Percentiles rank a stretch among this genome's conserved stretches.
phyloP scores from a whole-genome alignment of 2,888 invertebrate species.

The Hypomecis atomaria region DNA sequence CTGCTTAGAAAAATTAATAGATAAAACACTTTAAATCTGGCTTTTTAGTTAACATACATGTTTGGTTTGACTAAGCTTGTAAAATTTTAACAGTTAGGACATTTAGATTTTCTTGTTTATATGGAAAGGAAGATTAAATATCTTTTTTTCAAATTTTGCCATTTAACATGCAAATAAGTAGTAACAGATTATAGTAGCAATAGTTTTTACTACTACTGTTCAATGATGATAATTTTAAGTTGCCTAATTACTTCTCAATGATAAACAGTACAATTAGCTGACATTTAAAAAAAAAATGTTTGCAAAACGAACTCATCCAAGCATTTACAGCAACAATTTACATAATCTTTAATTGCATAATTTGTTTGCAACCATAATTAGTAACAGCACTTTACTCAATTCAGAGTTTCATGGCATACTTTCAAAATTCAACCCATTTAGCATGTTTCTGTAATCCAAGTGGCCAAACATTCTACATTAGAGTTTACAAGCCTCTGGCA shows the following conservation, averaged over 20 bases:
- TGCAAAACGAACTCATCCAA: constrained; percentile 20
- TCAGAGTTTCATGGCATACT: constrained; percentile 9
- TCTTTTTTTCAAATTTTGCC: too few relatives aligned
- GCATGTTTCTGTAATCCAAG: background rate
- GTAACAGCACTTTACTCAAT: constrained; percentile 14
- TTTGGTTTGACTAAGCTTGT: too few relatives aligned
- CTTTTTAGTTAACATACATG: too few relatives aligned
- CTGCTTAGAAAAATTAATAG: too few relatives aligned
- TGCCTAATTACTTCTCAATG: background rate
- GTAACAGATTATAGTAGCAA: too few relatives aligned
- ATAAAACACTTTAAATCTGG: too few relatives aligned
- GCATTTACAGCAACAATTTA: constrained; percentile 30
- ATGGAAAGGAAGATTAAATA: too few relatives aligned
- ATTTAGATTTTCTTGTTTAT: too few relatives aligned
- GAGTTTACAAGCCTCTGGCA: background rate
- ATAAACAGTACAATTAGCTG: background rate
- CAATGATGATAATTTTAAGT: too few relatives aligned
- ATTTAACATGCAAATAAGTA: too few relatives aligned
- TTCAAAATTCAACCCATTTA: constrained; percentile 10
- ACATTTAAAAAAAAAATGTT: background rate
- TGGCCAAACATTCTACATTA: background rate
- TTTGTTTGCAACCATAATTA: constrained; percentile 8
- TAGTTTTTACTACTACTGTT: too few relatives aligned
- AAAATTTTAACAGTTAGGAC: too few relatives aligned
- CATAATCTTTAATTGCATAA: constrained; percentile 34